Percentiles rank a stretch among this genome's conserved stretches.
Conservation (phyloP, 2,113 vertebrate genomes). For the Ameiurus melas region DNA sequence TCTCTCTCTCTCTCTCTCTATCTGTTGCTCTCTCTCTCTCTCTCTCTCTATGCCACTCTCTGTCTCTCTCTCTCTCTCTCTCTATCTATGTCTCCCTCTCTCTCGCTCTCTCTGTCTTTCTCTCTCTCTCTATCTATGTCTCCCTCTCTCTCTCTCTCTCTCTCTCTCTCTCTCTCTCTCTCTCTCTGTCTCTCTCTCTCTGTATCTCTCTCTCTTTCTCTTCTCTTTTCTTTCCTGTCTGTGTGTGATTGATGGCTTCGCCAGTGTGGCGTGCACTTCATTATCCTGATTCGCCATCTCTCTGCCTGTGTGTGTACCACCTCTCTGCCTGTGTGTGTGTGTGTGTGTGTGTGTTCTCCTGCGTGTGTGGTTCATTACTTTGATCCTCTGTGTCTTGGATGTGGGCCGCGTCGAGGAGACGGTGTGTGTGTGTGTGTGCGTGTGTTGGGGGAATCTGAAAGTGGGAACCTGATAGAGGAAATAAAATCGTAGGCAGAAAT, state of each 20-base stretch:
- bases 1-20: no score
- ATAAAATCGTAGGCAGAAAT: slow-evolving; percentile 71
- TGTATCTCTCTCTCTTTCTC: no score
- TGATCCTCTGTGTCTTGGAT: slow-evolving; percentile 74
- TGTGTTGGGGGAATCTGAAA: slow-evolving; percentile 60
- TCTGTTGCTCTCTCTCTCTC: no score
- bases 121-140: no score
- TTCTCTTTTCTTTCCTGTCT: not conserved
- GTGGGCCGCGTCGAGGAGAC: slow-evolving; percentile 68
- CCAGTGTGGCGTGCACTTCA: slow-evolving; percentile 68
- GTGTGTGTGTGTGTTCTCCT: slow-evolving; percentile 19
- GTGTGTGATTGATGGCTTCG: slow-evolving; percentile 69
- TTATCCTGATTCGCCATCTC: slow-evolving; percentile 72
- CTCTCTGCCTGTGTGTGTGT: slow-evolving; percentile 25
- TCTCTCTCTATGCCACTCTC: no score
- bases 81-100: no score
- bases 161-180: no score
- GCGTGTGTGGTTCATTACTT: slow-evolving; percentile 73
- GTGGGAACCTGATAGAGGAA: slow-evolving; percentile 71
- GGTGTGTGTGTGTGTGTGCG: slow-evolving; percentile 46
- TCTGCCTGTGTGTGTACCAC: not conserved
- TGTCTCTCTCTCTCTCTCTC: no score
- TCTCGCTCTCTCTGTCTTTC: no score
- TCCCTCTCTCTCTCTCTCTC: no score
- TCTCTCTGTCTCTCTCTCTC: no score